A percentile compares a stretch with the other conserved stretches of the same genome.
These are phyloP conservation scores for Oryzaephilus surinamensis DNA, from an alignment of 1,140 invertebrate genomes.

Conservation along the genomic window DNA sequence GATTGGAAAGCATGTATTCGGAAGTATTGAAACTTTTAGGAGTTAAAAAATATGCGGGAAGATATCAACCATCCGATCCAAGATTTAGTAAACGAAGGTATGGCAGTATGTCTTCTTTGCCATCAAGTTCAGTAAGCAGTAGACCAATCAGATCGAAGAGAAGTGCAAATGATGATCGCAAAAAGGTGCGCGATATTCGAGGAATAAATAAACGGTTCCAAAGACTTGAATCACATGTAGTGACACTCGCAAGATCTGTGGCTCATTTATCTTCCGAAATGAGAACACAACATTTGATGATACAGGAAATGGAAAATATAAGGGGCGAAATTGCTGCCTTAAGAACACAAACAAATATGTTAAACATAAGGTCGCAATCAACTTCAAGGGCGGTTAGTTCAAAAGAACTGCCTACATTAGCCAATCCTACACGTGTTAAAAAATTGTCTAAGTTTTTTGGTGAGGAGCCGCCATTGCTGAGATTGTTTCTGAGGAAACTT, in stretches of 20 bases:
- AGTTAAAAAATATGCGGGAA: conserved; percentile 46
- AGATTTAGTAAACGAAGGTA: conserved; percentile 46
- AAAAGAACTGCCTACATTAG: conserved; percentile 53
- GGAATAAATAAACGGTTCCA: conserved; percentile 82
- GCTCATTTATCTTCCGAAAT: conserved; percentile 88
- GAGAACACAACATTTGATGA: conserved; percentile 79
- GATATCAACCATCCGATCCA: conserved; percentile 49
- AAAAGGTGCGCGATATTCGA: conserved; percentile 68
- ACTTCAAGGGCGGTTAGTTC: conserved; percentile 31
- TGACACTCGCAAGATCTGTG: conserved; percentile 83
- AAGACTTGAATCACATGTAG: conserved; percentile 81
- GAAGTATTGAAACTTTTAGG: conserved; percentile 65
- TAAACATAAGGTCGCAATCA: conserved; percentile 46
- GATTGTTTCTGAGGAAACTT: conserved; percentile 82
- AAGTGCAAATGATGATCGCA: conserved; percentile 46
- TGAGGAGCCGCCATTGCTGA: conserved; percentile 80
- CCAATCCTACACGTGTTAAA: conserved; percentile 75
- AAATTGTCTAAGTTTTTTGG: conserved; percentile 87
- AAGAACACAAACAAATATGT: conserved; percentile 53
- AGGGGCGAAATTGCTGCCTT: conserved; percentile 72
- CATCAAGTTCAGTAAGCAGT: conserved; percentile 67
- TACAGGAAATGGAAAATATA: conserved; percentile 83
- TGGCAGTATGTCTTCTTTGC: conserved; percentile 44
- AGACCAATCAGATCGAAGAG: conserved; percentile 56
- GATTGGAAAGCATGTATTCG: conserved; percentile 78